Evolutionary conservation across 2,888 invertebrate genomes (phyloP), one percentile per base, ranked within the genome.

Genomic region (Synergus itoensis): DNA sequence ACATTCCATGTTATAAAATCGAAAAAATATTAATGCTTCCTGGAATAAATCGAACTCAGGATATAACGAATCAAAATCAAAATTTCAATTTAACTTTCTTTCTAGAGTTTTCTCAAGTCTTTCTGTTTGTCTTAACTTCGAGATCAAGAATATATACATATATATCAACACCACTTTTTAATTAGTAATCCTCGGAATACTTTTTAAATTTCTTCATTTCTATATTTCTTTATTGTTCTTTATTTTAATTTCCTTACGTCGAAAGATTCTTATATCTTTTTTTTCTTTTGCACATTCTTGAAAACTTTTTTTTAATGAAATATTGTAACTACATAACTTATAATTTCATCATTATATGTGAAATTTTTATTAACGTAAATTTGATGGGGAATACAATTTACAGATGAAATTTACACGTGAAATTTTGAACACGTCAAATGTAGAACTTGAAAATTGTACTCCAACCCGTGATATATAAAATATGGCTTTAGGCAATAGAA

Each of bases 401-500:
- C 5, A 7, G 5, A 14, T 12, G 73, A 73, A 73, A 40, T 73
- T 53, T 36, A n/a, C 12, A 57, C 18, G 36, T 53, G 40, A 40
- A 53, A 73, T 73, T 73, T 48, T 57, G n/a, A 73, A 28, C 73
- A 53, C 73, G 73, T 73, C 73, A 73, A 57, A 73, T 73, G 36
- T 73, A 73, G 53, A 73, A 73, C 28, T 73, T 73, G n/a, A 36
- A 36, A 73, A 73, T 73, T 73, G 53, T 53, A 48, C 73, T 48
- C 73, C 36, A 67, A 53, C 40, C 7, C 40, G 28, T n/a, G 28
- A 36, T 73, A 53, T 73, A 73, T 73, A 73, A 73, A 73, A 73
- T 53, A 73, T 57, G 18, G 73, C 73, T 73, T 73, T 73, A 73
- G 73, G 73, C 76, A 57, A 62, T 76, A 62, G 76, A 60, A 76